Evolutionary conservation across 2,888 invertebrate genomes (phyloP).

Genomic region (Andrena bicolor): DNA sequence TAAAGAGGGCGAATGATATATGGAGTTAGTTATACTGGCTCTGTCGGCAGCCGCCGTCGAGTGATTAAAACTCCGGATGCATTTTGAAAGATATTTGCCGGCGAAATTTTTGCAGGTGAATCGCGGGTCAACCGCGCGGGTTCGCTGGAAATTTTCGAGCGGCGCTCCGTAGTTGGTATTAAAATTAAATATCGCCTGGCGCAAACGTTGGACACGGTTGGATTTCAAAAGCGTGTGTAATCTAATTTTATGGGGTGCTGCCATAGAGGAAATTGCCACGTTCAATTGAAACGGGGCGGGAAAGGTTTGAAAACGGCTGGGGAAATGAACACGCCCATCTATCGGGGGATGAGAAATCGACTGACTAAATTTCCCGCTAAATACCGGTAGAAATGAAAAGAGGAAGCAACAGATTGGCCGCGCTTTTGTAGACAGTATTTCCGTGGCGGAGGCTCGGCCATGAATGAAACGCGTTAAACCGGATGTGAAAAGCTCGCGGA

Average conservation of each 20-base stretch:
- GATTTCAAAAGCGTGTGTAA: background rate
- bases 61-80: constrained; percentile 39
- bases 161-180: background rate
- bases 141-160: background rate
- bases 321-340: background rate
- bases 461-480: constrained; percentile 59
- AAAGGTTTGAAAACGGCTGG: background rate
- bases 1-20: constrained; percentile 11
- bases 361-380: background rate
- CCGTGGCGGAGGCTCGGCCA: constrained; percentile 20
- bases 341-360: background rate
- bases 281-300: background rate
- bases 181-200: constrained; percentile 23
- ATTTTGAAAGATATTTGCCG: constrained; percentile 39
- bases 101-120: background rate
- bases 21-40: constrained; percentile 39
- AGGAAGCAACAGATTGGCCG: constrained; percentile 64
- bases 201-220: background rate
- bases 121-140: background rate
- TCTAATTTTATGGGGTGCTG: background rate
- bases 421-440: constrained; percentile 49
- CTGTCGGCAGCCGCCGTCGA: background rate
- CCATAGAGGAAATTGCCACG: background rate
- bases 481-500: constrained; percentile 58
- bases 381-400: constrained; percentile 36